These are phyloP conservation scores for Dermochelys coriacea DNA, from an alignment of 2,797 vertebrate species.

Conservation along the genomic window DNA sequence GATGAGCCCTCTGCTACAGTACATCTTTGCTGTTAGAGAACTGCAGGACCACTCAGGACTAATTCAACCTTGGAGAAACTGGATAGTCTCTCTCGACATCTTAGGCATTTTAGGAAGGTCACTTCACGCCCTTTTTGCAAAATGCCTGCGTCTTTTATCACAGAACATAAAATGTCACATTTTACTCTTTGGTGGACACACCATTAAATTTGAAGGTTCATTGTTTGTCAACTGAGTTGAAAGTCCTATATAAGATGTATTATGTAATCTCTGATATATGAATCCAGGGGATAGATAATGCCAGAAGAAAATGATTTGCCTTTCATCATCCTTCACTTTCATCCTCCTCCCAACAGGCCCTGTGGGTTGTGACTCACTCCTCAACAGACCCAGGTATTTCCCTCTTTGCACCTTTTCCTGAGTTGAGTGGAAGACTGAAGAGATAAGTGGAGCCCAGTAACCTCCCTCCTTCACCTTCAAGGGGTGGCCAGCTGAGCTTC, in stretches of 20 bases:
- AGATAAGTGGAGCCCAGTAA: background rate
- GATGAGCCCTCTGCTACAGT: background rate
- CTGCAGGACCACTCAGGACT: background rate
- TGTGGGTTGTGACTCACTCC: background rate
- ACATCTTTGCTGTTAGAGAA: background rate
- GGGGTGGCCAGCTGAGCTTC: rapidly evolving
- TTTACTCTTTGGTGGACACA: background rate
- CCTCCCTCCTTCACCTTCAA: background rate
- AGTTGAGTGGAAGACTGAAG: background rate
- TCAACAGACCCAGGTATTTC: background rate
- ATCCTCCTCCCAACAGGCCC: background rate
- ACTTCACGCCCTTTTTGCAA: conserved; percentile 13
- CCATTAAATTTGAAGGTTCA: background rate
- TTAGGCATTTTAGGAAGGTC: background rate
- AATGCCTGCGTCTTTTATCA: background rate
- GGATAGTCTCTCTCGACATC: background rate
- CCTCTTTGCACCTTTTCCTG: background rate
- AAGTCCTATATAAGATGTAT: background rate
- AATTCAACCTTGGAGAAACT: conserved; percentile 3
- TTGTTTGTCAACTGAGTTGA: background rate
- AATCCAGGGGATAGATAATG: background rate
- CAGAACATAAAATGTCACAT: background rate
- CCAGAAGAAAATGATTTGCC: background rate
- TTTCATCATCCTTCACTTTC: background rate
- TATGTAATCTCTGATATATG: background rate